Evolutionary conservation across 2,797 vertebrate genomes (phyloP), one percentile per base, ranked within the genome.

Genomic region (Halcyon badia): DNA sequence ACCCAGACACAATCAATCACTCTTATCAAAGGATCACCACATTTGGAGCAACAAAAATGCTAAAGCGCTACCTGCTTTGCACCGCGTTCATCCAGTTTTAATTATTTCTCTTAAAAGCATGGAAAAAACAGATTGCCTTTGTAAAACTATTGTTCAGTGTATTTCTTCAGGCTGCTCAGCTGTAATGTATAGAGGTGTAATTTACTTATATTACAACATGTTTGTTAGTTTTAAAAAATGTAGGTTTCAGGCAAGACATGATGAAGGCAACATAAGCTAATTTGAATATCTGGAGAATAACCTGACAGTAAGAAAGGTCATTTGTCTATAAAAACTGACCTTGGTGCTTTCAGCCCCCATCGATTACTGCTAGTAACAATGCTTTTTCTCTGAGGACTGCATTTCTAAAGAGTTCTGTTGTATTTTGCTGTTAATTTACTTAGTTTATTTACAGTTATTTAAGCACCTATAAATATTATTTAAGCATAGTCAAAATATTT

Each of bases 1-100:
- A 94, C 83, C 87, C 90, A 96, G 96, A 94, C 85, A 41, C 65
- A 60, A 97, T 97, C 97, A 88, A 96, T 98, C 97, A 97, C 48
- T 89, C 73, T 96, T 95, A 95, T 96, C 94, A 85, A 52, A 82
- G 61, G 61, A 87, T 96, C 79, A 57, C 64, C 49, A 77, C 41
- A 22, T 93, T 92, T 62, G 61, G 41, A 57, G 68, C 1, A 62
- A 64, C 2, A 69, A 52, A 89, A 83, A 35, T 10, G 69, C 56
- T 68, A 41, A 52, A 82, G 66, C 28, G 12, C 49, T 87, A 52
- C 81, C 42, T 90, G 66, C 80, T 89, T 87, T 83, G 28, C 51
- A 17, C 68, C 77, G 54, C n/a, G 56, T 73, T 89, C 39, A 46
- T 84, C 28, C 60, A 46, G 28, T 56, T 91, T 49, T 70, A 90